Conservation (phyloP, 1,140 invertebrate species). For the Diabrotica virgifera region DNA sequence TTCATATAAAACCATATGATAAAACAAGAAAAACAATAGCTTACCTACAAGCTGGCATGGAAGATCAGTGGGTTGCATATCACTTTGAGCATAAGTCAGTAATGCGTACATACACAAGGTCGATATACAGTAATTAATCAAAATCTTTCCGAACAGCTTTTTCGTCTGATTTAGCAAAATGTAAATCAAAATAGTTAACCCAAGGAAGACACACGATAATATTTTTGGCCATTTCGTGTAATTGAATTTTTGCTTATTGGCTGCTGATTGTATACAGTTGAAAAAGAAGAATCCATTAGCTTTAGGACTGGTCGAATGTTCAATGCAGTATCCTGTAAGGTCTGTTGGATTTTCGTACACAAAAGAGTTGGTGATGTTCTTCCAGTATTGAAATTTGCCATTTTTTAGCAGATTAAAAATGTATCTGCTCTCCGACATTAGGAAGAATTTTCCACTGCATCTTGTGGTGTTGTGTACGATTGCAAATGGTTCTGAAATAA, state of each 20-base stretch:
- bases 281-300: conserved; percentile 16
- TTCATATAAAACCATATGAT: neutral
- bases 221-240: conserved; percentile 20
- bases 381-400: conserved; percentile 15
- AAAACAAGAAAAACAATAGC: neutral
- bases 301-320: conserved; percentile 9
- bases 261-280: conserved; percentile 3
- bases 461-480: conserved; percentile 3
- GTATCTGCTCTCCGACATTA: conserved; percentile 13
- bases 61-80: neutral
- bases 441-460: neutral
- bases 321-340: conserved; percentile 11
- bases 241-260: conserved; percentile 8
- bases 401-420: conserved; percentile 14
- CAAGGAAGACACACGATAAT: conserved; percentile 15
- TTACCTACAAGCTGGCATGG: conserved; percentile 7
- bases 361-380: conserved; percentile 14
- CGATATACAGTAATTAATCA: conserved; percentile 20
- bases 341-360: conserved; percentile 6
- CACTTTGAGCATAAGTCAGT: conserved; percentile 5
- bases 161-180: conserved; percentile 12
- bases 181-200: conserved; percentile 15
- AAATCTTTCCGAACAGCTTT: conserved; percentile 21
- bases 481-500: conserved; percentile 15
- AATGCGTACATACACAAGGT: conserved; percentile 7